Percentiles rank a stretch among this genome's conserved stretches.
phyloP scores from a whole-genome alignment of 2,888 invertebrate genomes.

The Trachelus stipa region DNA sequence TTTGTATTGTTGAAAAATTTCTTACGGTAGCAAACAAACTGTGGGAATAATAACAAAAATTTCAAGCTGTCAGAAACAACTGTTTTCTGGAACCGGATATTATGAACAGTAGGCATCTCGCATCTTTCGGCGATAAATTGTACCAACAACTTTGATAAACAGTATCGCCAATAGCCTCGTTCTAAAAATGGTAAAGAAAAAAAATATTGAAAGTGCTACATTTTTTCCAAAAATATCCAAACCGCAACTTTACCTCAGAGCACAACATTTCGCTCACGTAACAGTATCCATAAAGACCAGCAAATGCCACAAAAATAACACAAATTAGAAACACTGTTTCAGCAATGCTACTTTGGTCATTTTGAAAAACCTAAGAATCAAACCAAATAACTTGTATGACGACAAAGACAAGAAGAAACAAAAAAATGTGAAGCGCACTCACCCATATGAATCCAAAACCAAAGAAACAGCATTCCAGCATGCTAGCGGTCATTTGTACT shows the following conservation, averaged over 20 bases:
- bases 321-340: too few relatives aligned
- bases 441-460: constrained; percentile 38
- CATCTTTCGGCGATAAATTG: constrained; percentile 26
- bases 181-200: constrained; percentile 12
- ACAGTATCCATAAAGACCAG: not conserved
- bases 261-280: constrained; percentile 3
- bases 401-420: too few relatives aligned
- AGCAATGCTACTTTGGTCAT: too few relatives aligned
- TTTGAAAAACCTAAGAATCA: too few relatives aligned
- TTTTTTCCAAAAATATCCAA: not conserved
- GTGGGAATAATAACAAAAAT: constrained; percentile 31
- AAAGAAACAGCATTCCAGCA: constrained; percentile 37
- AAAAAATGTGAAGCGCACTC: constrained; percentile 3
- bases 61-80: constrained; percentile 35
- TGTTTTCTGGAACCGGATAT: constrained; percentile 31
- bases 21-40: constrained; percentile 29
- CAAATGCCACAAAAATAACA: not conserved
- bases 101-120: constrained; percentile 27
- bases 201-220: not conserved
- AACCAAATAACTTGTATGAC: too few relatives aligned
- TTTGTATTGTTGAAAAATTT: not conserved
- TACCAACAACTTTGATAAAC: constrained; percentile 38
- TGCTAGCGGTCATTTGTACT: constrained; percentile 36
- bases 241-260: not conserved
- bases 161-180: constrained; percentile 27